These are phyloP conservation scores for Corythornis vintsioides DNA, from an alignment of 2,113 vertebrate genomes.

Conservation along the genomic window DNA sequence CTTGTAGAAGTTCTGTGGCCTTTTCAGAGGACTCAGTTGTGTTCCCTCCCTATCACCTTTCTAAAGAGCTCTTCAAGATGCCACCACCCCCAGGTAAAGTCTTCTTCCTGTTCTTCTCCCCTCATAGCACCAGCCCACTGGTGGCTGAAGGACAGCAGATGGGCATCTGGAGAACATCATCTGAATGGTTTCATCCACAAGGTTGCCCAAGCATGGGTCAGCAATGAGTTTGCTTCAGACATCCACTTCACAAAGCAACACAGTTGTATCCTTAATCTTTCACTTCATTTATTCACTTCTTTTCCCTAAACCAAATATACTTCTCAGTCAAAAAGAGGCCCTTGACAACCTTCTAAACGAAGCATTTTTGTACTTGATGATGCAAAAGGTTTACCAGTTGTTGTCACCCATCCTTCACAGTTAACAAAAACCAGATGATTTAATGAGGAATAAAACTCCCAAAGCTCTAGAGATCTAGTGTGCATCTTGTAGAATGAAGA, in stretches of 20 bases:
- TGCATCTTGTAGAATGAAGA: not conserved
- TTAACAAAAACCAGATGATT: not conserved
- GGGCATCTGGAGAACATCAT: not conserved
- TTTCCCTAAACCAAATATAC: not conserved
- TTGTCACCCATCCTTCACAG: not conserved
- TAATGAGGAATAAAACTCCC: not conserved
- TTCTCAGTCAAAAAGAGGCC: not conserved
- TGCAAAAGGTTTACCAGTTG: not conserved
- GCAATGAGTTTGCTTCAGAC: not conserved
- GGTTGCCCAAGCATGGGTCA: not conserved
- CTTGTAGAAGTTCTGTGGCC: not conserved
- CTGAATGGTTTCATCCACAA: not conserved
- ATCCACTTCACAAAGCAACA: not conserved
- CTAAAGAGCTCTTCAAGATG: not conserved
- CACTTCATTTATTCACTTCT: not conserved
- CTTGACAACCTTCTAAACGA: not conserved
- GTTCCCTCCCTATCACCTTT: not conserved
- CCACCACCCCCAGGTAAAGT: not conserved
- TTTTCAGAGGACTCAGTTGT: not conserved
- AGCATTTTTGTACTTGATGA: not conserved
- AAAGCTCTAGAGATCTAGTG: not conserved
- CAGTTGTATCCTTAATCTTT: not conserved
- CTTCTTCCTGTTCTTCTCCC: not conserved
- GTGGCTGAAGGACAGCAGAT: not conserved
- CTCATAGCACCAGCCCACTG: not conserved